Conservation (phyloP, 2,113 vertebrate species). For the Psittacus erithacus region DNA sequence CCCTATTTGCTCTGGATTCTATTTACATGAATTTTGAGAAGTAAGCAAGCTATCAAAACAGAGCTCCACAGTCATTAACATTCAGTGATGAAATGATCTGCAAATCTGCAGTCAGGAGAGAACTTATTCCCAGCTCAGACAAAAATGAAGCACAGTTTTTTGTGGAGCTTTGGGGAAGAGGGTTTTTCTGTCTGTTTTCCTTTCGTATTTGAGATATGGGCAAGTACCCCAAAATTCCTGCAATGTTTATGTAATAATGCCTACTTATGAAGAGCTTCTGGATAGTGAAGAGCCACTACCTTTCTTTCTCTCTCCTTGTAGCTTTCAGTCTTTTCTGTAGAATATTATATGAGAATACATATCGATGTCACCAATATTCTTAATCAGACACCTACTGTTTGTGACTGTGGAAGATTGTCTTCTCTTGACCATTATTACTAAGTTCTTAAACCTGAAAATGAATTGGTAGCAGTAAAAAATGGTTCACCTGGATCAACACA, state of each 20-base stretch:
- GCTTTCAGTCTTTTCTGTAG: not conserved
- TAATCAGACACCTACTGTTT: not conserved
- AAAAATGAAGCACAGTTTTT: rapidly evolving
- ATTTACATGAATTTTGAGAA: not conserved
- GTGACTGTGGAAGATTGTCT: not conserved
- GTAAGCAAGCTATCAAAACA: not conserved
- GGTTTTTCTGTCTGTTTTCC: not conserved
- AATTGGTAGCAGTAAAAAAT: not conserved
- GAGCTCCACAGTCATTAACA: not conserved
- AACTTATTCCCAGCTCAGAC: not conserved
- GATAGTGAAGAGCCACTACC: not conserved
- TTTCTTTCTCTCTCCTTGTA: not conserved
- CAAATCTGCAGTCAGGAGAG: not conserved
- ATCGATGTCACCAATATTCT: not conserved
- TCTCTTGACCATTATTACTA: not conserved
- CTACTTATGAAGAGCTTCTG: not conserved
- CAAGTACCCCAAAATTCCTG: not conserved
- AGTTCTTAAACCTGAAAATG: not conserved
- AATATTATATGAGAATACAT: rapidly evolving
- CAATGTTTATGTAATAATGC: not conserved
- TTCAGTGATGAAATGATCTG: not conserved
- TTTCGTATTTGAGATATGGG: not conserved
- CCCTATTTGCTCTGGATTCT: not conserved
- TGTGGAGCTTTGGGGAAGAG: rapidly evolving
- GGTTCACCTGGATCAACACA: not conserved